Evolutionary conservation across 2,113 vertebrate genomes (phyloP).

Genomic region (Semnornis frantzii): DNA sequence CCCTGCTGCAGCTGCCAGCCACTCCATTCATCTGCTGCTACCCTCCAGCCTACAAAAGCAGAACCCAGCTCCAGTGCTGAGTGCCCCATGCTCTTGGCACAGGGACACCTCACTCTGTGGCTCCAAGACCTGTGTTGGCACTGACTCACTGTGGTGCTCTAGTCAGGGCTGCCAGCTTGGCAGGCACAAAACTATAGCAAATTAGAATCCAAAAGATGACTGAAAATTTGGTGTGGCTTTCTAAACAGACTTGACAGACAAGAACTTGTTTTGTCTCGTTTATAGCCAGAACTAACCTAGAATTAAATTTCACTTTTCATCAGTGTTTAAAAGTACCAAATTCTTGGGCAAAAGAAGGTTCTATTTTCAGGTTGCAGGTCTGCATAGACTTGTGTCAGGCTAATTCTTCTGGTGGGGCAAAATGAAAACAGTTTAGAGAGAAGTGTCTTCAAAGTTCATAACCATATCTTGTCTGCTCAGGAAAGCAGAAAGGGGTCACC

Average conservation of each 20-base stretch:
- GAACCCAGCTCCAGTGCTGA: not conserved
- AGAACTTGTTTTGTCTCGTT: not conserved
- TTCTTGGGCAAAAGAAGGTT: not conserved
- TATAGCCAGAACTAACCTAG: not conserved
- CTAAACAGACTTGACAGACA: not conserved
- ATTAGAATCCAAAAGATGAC: not conserved
- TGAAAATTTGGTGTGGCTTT: not conserved
- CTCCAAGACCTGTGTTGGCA: fast-evolving
- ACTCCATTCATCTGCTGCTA: fast-evolving
- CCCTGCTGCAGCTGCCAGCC: not conserved
- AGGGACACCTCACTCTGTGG: not conserved
- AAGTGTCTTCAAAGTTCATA: not conserved
- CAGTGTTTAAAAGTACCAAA: not conserved
- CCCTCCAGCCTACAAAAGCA: not conserved
- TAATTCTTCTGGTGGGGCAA: not conserved
- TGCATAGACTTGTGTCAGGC: not conserved
- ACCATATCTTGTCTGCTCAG: not conserved
- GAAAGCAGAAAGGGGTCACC: not conserved
- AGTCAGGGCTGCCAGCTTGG: not conserved
- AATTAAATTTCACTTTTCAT: not conserved
- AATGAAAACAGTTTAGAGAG: not conserved
- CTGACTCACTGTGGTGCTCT: not conserved
- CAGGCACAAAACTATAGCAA: not conserved
- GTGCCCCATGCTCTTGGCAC: not conserved
- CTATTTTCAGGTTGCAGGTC: not conserved